Conservation (phyloP, 2,888 invertebrate species). For the Strigamia maritima region DNA sequence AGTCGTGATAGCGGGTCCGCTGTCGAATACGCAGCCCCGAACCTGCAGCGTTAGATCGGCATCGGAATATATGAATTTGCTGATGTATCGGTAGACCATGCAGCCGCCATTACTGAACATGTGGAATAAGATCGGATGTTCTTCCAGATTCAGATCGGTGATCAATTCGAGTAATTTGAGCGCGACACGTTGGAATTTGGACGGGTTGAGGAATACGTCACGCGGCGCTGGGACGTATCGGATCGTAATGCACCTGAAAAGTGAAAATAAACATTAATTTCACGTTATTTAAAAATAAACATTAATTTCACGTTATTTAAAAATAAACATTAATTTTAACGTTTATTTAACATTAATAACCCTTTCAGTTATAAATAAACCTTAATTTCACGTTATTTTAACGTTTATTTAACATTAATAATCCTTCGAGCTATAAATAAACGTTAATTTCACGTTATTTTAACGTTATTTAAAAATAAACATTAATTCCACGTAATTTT, state of each 20-base stretch:
- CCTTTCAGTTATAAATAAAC: too few relatives aligned
- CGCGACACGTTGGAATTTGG: slow-evolving; percentile 62
- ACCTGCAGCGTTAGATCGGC: slow-evolving; percentile 48
- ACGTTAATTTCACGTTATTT: too few relatives aligned
- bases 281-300: not conserved
- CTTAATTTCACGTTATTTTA: too few relatives aligned
- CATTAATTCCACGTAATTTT: too few relatives aligned
- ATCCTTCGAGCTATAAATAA: slow-evolving; percentile 74
- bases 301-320: too few relatives aligned
- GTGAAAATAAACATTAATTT: not conserved
- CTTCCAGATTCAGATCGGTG: slow-evolving; percentile 64
- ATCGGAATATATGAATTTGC: slow-evolving; percentile 53
- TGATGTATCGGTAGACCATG: slow-evolving; percentile 67
- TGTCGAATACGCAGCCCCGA: slow-evolving; percentile 68
- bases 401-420: slow-evolving; percentile 48
- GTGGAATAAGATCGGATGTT: slow-evolving; percentile 70
- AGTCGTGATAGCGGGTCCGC: slow-evolving; percentile 60
- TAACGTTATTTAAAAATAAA: too few relatives aligned
- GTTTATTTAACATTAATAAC: too few relatives aligned
- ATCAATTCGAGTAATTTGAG: slow-evolving; percentile 64
- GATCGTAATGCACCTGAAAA: slow-evolving; percentile 64
- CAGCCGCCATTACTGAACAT: slow-evolving; percentile 75
- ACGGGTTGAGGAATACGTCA: slow-evolving; percentile 63
- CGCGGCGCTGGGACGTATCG: slow-evolving; percentile 68
- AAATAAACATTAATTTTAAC: not conserved